These are phyloP conservation scores for Paedocypris sp. DNA, from an alignment of 2,113 vertebrate species.

Conservation along the genomic window DNA sequence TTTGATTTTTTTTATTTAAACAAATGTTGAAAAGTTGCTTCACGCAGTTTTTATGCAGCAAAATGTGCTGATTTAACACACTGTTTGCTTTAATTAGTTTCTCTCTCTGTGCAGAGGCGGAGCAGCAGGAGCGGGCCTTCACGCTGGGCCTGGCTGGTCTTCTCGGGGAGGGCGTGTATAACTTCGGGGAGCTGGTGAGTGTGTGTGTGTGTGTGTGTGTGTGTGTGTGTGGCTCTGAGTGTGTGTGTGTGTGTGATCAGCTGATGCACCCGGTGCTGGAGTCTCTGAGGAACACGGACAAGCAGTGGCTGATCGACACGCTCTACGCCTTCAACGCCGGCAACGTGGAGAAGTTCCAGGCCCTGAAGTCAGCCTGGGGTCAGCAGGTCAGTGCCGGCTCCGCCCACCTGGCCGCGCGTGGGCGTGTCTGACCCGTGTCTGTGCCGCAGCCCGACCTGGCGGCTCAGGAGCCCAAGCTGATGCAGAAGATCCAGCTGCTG, in stretches of 20 bases:
- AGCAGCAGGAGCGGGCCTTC: slow-evolving; percentile 94
- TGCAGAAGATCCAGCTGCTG: slow-evolving; percentile 91
- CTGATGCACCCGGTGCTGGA: slow-evolving; percentile 96
- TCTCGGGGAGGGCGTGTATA: slow-evolving; percentile 91
- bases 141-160: slow-evolving; percentile 88
- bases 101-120: slow-evolving; percentile 62
- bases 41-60: no score
- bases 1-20: no score
- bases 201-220: background rate
- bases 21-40: background rate
- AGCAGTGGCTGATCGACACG: slow-evolving; percentile 95
- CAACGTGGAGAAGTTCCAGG: slow-evolving; percentile 88
- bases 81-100: background rate
- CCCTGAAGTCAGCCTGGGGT: slow-evolving; percentile 84
- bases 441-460: slow-evolving; percentile 79
- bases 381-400: slow-evolving; percentile 71
- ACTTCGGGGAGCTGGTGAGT: slow-evolving; percentile 91
- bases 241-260: slow-evolving; percentile 47
- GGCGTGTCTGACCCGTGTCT: no score
- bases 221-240: background rate
- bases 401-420: slow-evolving; percentile 81
- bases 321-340: slow-evolving; percentile 92
- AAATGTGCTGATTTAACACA: background rate
- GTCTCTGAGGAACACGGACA: slow-evolving; percentile 80
- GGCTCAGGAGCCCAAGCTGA: slow-evolving; percentile 79